Evolutionary conservation across 2,888 invertebrate species (phyloP).

Genomic region (Dilophus febrilis): DNA sequence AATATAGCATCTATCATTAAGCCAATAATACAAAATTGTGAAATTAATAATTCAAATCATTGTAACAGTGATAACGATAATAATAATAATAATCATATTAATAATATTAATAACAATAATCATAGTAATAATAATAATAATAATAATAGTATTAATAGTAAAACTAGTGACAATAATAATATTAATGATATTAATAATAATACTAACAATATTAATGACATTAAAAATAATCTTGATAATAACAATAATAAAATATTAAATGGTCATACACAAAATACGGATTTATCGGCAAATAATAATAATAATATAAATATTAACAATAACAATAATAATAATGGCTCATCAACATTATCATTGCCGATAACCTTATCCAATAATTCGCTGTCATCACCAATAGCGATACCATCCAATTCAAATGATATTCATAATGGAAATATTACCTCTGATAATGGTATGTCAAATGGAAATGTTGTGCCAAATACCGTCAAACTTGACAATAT

Average conservation of each 20-base stretch:
- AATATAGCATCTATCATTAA: constrained; percentile 5
- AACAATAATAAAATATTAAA: not conserved
- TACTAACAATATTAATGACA: not conserved
- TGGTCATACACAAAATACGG: not conserved
- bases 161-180: not conserved
- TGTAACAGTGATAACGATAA: constrained; percentile 22
- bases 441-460: not conserved
- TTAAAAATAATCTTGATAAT: not conserved
- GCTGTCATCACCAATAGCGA: not conserved
- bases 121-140: constrained; percentile 1
- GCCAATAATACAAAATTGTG: constrained; percentile 11
- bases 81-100: too few species aligned
- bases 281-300: too few species aligned
- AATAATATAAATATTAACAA: not conserved
- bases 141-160: constrained; percentile 4
- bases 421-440: not conserved
- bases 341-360: not conserved
- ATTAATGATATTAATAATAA: not conserved
- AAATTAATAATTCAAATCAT: constrained; percentile 26
- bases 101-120: constrained; percentile 1
- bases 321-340: constrained; percentile 7
- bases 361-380: not conserved
- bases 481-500: too few species aligned
- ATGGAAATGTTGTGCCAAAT: not conserved
- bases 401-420: not conserved